Evolutionary conservation across 2,797 vertebrate species (phyloP).

Genomic region (Trematomus bernacchii): DNA sequence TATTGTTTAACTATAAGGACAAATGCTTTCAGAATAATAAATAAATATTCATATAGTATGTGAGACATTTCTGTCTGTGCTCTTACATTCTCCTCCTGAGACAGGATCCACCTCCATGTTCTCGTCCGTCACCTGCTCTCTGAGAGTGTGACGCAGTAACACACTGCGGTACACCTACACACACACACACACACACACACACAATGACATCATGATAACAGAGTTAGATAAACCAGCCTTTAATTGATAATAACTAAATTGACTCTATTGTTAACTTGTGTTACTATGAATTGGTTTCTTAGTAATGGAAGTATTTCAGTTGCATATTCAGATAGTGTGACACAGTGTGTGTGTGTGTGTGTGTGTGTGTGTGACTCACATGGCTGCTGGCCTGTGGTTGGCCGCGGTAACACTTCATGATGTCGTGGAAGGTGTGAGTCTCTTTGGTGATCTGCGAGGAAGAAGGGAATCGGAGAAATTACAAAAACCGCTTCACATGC

Average conservation of each 20-base stretch:
- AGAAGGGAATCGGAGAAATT: background rate
- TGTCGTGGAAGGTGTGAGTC: slow-evolving; percentile 95
- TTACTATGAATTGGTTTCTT: no score
- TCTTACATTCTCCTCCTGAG: slow-evolving; percentile 79
- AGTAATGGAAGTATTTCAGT: no score
- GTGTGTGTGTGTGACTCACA: slow-evolving; percentile 81
- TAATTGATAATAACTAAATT: no score
- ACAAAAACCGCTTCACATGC: no score
- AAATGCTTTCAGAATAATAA: no score
- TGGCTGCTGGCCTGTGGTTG: slow-evolving; percentile 97
- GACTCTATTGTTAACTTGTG: no score
- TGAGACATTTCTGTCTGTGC: background rate
- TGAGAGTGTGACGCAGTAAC: slow-evolving; percentile 83
- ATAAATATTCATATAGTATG: background rate
- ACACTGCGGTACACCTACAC: slow-evolving; percentile 96
- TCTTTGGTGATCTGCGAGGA: slow-evolving; percentile 92
- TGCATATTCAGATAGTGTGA: no score
- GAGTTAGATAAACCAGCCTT: background rate
- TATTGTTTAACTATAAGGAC: no score
- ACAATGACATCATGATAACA: background rate
- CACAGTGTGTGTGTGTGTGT: background rate
- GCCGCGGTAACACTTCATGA: slow-evolving; percentile 98
- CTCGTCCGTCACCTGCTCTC: slow-evolving; percentile 74
- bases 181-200: slow-evolving; percentile 42
- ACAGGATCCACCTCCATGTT: slow-evolving; percentile 85